phyloP scores from a whole-genome alignment of 2,113 vertebrate species.

The Ptilonorhynchus violaceus region DNA sequence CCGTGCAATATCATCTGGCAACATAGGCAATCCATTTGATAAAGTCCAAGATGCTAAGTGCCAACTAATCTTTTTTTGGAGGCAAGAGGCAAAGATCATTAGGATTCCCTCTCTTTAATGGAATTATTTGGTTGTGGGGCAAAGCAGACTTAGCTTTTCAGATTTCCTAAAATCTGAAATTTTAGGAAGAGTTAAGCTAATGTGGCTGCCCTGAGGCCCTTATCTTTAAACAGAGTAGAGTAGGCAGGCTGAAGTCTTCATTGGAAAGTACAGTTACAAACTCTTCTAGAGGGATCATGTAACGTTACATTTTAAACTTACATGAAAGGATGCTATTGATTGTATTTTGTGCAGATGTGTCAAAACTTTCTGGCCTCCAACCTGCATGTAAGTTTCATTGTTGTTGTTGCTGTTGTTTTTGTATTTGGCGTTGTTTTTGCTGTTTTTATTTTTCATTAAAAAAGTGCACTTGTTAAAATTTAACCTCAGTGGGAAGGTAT shows the following conservation, averaged over 20 bases:
- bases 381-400: neutral
- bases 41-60: neutral
- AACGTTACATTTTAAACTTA: neutral
- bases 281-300: neutral
- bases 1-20: neutral
- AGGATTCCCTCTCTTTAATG: neutral
- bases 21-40: neutral
- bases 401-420: neutral
- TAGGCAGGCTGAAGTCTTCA: neutral
- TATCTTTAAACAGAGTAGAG: neutral
- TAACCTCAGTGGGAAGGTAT: neutral
- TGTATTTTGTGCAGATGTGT: neutral
- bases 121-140: neutral
- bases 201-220: neutral
- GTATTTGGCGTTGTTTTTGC: fast-evolving
- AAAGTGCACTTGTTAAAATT: neutral
- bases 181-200: neutral
- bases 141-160: neutral
- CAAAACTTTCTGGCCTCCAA: neutral
- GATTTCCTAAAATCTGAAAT: too few relatives aligned
- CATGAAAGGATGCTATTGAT: neutral
- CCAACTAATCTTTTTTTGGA: neutral
- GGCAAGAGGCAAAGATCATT: neutral
- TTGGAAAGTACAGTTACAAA: neutral
- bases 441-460: neutral